These are phyloP conservation scores for Brachyhypopomus occidentalis DNA, from an alignment of 2,113 vertebrate genomes.

Conservation along the genomic window DNA sequence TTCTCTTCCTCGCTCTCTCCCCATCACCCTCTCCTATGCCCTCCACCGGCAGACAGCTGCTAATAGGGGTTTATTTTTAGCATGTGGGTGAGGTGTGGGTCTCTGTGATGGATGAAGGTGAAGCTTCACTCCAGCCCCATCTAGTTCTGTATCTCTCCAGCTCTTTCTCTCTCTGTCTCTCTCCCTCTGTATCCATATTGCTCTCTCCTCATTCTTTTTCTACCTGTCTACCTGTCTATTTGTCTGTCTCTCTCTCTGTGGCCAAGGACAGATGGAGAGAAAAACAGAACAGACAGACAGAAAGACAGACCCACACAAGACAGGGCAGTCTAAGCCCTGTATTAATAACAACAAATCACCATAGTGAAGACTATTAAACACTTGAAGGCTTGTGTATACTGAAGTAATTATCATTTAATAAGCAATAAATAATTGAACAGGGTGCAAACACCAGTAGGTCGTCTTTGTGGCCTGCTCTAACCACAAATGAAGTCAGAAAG, in stretches of 20 bases:
- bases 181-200: not conserved
- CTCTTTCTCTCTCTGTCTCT: conserved; percentile 36
- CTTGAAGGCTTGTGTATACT: too few relatives aligned
- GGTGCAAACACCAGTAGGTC: too few relatives aligned
- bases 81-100: conserved; percentile 61
- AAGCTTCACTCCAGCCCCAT: conserved; percentile 62
- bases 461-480: too few relatives aligned
- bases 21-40: conserved; percentile 15
- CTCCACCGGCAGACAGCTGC: conserved; percentile 62
- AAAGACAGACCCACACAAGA: not conserved
- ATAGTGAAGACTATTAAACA: too few relatives aligned
- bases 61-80: conserved; percentile 79
- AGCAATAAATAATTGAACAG: too few relatives aligned
- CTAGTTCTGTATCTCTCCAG: too few relatives aligned
- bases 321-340: too few relatives aligned
- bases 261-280: not conserved
- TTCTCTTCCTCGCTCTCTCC: conserved; percentile 27
- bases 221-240: not conserved
- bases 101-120: conserved; percentile 72
- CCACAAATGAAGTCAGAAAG: too few relatives aligned
- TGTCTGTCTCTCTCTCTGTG: not conserved
- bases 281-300: not conserved
- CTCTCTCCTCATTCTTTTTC: not conserved
- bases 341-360: too few relatives aligned
- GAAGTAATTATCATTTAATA: too few relatives aligned